These are phyloP conservation scores for Tenrec ecaudatus DNA, from an alignment of 2,113 vertebrate species.

Conservation along the genomic window DNA sequence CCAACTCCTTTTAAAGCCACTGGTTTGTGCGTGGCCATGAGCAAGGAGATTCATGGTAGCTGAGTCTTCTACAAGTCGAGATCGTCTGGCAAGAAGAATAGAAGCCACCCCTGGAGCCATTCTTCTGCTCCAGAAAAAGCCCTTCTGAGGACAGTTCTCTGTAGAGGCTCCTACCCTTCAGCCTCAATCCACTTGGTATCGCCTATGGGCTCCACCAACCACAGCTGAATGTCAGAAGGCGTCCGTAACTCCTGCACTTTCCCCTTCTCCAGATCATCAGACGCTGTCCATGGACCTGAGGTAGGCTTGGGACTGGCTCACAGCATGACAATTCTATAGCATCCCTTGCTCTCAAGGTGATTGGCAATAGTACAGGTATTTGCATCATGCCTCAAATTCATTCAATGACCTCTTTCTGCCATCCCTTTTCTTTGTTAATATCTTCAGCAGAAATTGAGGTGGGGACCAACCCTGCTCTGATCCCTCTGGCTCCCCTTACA, in stretches of 20 bases:
- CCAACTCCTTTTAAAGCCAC: neutral
- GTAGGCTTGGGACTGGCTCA: too few species aligned
- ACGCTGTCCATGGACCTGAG: neutral
- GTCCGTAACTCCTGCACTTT: too few species aligned
- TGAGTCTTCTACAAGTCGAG: neutral
- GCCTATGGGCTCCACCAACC: neutral
- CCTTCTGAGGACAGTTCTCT: neutral
- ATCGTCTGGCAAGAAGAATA: neutral
- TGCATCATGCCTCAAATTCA: neutral
- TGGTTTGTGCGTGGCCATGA: neutral
- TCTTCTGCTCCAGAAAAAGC: too few species aligned
- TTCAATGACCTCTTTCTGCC: neutral
- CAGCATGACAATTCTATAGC: too few species aligned
- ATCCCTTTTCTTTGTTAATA: neutral
- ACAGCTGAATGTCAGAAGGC: neutral
- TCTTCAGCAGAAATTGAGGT: neutral
- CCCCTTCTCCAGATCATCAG: too few species aligned
- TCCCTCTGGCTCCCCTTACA: neutral
- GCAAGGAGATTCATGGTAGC: neutral
- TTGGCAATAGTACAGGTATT: fast-evolving
- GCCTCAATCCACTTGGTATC: neutral
- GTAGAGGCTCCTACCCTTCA: fast-evolving
- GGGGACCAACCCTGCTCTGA: neutral
- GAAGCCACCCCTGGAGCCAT: neutral
- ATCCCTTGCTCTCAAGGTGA: neutral